Evolutionary conservation across 2,888 invertebrate species (phyloP).

Genomic region (Alviniconcha strummeri): DNA sequence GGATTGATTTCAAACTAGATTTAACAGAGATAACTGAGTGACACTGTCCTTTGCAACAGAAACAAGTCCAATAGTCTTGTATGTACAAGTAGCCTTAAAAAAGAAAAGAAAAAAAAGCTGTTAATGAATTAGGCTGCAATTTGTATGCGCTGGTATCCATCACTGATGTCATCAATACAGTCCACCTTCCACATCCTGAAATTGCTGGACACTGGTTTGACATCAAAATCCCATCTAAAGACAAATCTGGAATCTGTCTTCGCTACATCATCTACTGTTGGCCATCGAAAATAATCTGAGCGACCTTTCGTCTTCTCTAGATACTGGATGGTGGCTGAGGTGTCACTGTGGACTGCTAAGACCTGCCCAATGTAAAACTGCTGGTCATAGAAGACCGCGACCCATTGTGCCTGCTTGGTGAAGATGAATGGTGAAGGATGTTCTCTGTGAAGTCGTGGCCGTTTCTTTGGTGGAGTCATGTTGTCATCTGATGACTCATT

Average conservation of each 20-base stretch:
- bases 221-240: constrained; percentile 27
- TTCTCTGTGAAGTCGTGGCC: background rate
- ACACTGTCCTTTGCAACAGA: too few relatives aligned
- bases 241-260: background rate
- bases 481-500: too few relatives aligned
- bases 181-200: constrained; percentile 3
- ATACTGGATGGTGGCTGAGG: background rate
- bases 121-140: too few relatives aligned
- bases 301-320: constrained; percentile 4
- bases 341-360: background rate
- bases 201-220: constrained; percentile 9
- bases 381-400: constrained; percentile 26
- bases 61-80: too few relatives aligned
- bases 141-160: background rate
- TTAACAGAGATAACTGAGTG: too few relatives aligned
- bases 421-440: background rate
- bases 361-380: constrained; percentile 23
- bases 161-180: background rate
- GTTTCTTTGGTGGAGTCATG: too few relatives aligned
- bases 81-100: too few relatives aligned
- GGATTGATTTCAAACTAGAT: too few relatives aligned
- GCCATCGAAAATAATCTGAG: constrained; percentile 17
- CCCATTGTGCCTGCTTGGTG: constrained; percentile 4
- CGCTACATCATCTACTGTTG: constrained; percentile 22
- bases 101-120: too few relatives aligned